Conservation (phyloP, 2,113 vertebrate genomes). For the Xiphophorus maculatus region DNA sequence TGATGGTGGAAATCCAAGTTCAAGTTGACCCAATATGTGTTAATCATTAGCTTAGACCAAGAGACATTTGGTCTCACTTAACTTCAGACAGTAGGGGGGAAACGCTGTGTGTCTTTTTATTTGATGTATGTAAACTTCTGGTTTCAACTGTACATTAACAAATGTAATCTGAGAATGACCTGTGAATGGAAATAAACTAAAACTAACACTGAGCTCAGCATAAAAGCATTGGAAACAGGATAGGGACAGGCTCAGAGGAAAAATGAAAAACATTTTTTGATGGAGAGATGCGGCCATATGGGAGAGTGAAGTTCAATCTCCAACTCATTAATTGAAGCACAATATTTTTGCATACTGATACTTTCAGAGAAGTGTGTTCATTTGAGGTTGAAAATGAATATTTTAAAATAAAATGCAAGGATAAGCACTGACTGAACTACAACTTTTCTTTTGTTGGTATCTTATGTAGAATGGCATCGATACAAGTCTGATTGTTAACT, state of each 20-base stretch:
- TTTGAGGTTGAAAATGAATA: no score
- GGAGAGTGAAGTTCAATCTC: not conserved
- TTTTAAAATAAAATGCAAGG: no score
- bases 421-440: no score
- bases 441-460: not conserved
- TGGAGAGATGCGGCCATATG: not conserved
- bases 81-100: no score
- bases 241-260: not conserved
- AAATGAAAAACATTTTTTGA: not conserved
- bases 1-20: not conserved
- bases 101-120: no score
- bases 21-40: not conserved
- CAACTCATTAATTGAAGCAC: not conserved
- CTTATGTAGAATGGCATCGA: no score
- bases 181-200: constrained; percentile 1
- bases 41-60: not conserved
- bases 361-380: no score
- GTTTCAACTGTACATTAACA: not conserved
- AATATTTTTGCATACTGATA: no score
- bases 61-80: no score
- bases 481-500: not conserved
- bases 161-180: not conserved
- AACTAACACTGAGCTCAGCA: not conserved
- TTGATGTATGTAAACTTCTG: no score
- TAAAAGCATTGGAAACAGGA: not conserved